These are phyloP conservation scores for Hydractinia symbiolongicarpus DNA, from an alignment of 30 jellyfish, hydroid and myxozoan genomes.

Conservation along the genomic window DNA sequence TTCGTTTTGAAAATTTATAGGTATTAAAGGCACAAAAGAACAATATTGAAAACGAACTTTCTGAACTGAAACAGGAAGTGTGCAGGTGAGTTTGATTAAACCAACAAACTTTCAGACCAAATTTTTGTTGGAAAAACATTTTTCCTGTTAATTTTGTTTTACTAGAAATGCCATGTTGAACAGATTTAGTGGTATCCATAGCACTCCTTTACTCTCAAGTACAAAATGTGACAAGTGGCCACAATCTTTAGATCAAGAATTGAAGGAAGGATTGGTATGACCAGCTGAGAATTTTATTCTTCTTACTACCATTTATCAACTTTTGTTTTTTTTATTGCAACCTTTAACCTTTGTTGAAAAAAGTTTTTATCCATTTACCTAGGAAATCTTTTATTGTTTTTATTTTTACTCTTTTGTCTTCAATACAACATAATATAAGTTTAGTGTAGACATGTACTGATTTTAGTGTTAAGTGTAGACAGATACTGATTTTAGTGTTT, in stretches of 20 bases:
- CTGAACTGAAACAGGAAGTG: conserved; percentile 65
- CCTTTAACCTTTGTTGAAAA: too few species aligned
- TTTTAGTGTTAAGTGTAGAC: too few species aligned
- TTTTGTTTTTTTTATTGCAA: too few species aligned
- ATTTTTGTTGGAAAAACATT: neutral
- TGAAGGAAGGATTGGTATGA: conserved; percentile 57
- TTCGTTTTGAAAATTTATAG: neutral
- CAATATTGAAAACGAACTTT: conserved; percentile 48
- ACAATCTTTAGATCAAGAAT: conserved; percentile 54
- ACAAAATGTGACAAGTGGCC: conserved; percentile 26
- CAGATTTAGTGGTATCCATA: conserved; percentile 6
- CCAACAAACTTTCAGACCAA: neutral
- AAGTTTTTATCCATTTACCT: too few species aligned
- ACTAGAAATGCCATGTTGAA: conserved; percentile 25
- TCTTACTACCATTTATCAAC: neutral
- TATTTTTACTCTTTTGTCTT: too few species aligned
- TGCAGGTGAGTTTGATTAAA: conserved; percentile 38
- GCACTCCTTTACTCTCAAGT: conserved; percentile 32
- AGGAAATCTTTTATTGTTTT: too few species aligned
- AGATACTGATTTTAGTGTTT: too few species aligned
- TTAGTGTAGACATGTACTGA: too few species aligned
- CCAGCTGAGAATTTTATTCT: neutral
- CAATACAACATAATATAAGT: too few species aligned
- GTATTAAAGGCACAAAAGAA: conserved; percentile 68
- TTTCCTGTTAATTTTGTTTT: neutral